Conservation (phyloP, 2,113 vertebrate species). For the Butorides virescens region DNA sequence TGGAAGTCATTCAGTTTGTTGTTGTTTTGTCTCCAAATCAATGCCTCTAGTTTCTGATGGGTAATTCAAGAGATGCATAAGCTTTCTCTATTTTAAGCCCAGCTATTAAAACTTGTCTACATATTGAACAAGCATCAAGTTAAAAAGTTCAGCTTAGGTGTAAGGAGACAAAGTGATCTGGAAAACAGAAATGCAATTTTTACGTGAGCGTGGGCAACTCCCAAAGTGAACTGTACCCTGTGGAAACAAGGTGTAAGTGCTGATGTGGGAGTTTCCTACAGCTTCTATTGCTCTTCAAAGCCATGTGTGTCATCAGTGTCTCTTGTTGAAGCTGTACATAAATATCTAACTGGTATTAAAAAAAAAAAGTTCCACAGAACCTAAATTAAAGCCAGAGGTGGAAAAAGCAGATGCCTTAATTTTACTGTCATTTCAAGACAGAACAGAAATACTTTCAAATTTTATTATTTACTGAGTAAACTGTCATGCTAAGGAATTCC, state of each 20-base stretch:
- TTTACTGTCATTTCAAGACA: conserved; percentile 9
- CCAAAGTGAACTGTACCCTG: not conserved
- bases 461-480: conserved; percentile 38
- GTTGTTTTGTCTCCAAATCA: not conserved
- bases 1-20: not conserved
- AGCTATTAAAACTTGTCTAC: not conserved
- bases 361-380: conserved; percentile 55
- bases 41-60: not conserved
- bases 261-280: conserved; percentile 84
- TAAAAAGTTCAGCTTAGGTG: not conserved
- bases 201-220: not conserved
- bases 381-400: conserved; percentile 74
- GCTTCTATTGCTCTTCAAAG: conserved; percentile 65
- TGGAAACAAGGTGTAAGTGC: conserved; percentile 48
- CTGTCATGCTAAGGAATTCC: not conserved
- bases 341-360: conserved; percentile 67
- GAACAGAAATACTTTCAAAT: conserved; percentile 42
- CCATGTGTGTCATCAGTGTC: conserved; percentile 64
- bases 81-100: not conserved
- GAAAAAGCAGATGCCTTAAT: conserved; percentile 40
- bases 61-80: not conserved
- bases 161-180: not conserved
- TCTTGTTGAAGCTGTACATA: conserved; percentile 65
- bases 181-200: not conserved
- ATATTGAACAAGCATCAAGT: not conserved